Evolutionary conservation across 1,140 invertebrate species (phyloP).

Genomic region (Dreissena rostriformis): DNA sequence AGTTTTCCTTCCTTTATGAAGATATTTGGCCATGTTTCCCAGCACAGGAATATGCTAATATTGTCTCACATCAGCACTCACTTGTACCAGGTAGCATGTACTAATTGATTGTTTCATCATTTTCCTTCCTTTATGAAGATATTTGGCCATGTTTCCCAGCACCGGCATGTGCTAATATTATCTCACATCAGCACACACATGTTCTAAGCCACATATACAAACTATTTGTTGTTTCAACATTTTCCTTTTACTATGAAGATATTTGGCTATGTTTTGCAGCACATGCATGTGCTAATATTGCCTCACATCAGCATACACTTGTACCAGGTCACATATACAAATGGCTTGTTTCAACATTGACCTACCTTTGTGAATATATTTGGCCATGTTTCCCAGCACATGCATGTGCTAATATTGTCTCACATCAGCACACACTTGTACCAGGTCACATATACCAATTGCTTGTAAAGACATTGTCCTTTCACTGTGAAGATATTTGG

Average conservation of each 20-base stretch:
- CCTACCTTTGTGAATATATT: background rate
- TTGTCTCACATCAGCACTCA: background rate
- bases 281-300: conserved; percentile 39
- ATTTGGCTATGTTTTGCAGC: conserved; percentile 26
- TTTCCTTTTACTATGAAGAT: too few relatives aligned
- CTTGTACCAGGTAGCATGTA: too few relatives aligned
- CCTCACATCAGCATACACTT: conserved; percentile 3
- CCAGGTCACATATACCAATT: background rate
- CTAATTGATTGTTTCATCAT: too few relatives aligned
- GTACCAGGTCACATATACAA: conserved; percentile 8
- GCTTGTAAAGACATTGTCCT: background rate
- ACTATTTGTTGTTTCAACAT: background rate
- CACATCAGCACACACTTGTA: conserved; percentile 1
- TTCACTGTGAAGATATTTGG: background rate
- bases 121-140: too few relatives aligned
- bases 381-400: background rate
- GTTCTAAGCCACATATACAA: background rate
- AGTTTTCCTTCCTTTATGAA: background rate
- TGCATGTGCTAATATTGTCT: background rate
- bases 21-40: conserved; percentile 1
- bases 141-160: too few relatives aligned
- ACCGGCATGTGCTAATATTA: too few relatives aligned
- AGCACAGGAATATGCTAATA: background rate
- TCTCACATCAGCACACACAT: background rate
- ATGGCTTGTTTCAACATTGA: background rate